Conservation (phyloP, 2,113 vertebrate genomes). For the Eudyptes chrysolophus region DNA sequence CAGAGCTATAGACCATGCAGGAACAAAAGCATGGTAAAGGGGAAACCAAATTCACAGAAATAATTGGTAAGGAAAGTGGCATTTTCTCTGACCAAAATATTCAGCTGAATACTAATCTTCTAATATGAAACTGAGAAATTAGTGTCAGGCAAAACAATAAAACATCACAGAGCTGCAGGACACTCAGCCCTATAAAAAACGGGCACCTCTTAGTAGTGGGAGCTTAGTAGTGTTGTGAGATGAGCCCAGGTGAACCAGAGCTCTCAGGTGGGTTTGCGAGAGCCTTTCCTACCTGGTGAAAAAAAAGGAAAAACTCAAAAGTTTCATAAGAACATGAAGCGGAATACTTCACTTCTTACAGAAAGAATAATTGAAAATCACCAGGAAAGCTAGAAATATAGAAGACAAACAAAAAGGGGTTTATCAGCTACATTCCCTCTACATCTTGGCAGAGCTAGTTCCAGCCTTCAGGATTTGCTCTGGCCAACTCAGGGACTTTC, state of each 20-base stretch:
- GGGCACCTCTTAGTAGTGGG: not conserved
- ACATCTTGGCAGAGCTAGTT: not conserved
- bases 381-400: not conserved
- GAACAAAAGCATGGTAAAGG: not conserved
- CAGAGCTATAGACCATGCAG: not conserved
- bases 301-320: rapidly evolving
- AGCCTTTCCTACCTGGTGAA: not conserved
- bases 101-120: not conserved
- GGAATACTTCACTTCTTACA: not conserved
- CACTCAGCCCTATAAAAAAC: not conserved
- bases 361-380: not conserved
- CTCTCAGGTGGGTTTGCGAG: not conserved
- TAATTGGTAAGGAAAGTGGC: not conserved
- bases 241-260: not conserved
- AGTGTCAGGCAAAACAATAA: not conserved
- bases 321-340: not conserved
- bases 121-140: not conserved
- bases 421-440: not conserved
- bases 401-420: not conserved
- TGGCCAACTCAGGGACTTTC: not conserved
- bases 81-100: not conserved
- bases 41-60: not conserved
- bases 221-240: not conserved
- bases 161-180: not conserved
- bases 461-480: not conserved